A percentile compares a stretch with the other conserved stretches of the same genome.
Conservation (phyloP, 2,888 invertebrate species). For the Andrena bucephala region DNA sequence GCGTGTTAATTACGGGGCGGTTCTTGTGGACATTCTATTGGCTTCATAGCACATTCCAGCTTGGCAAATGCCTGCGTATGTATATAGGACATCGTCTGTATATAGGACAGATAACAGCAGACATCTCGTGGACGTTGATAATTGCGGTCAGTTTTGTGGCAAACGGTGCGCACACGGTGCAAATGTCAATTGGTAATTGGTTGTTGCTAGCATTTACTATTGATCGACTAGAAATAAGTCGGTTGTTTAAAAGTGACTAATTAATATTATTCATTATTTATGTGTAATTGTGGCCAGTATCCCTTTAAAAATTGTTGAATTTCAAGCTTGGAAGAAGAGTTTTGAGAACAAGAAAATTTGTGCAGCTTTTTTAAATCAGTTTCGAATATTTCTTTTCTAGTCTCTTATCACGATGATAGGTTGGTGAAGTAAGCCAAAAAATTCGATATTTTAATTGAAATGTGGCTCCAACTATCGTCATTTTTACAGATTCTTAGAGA, state of each 20-base stretch:
- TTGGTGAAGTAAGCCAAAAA: no score
- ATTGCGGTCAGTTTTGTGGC: constrained; percentile 49
- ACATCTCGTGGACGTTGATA: constrained; percentile 45
- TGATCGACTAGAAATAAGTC: background rate
- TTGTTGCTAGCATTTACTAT: background rate
- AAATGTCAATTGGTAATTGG: constrained; percentile 3
- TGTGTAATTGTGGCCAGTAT: background rate
- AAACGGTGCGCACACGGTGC: background rate
- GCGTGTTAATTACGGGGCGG: constrained; percentile 70
- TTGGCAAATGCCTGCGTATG: constrained; percentile 52
- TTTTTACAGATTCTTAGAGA: no score
- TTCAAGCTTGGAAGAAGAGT: no score
- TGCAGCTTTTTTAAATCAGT: no score
- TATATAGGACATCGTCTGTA: constrained; percentile 11
- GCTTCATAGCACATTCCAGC: constrained; percentile 67
- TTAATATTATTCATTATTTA: background rate
- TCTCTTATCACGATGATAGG: no score
- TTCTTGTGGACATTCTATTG: constrained; percentile 70
- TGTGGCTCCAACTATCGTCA: no score
- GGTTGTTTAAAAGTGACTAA: background rate
- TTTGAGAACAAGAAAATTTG: no score
- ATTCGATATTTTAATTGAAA: no score
- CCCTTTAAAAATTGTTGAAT: no score
- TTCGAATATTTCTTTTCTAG: no score
- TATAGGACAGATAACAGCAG: constrained; percentile 39